These are phyloP conservation scores for Serripes groenlandicus DNA, from an alignment of 2,888 invertebrate genomes.

Conservation along the genomic window DNA sequence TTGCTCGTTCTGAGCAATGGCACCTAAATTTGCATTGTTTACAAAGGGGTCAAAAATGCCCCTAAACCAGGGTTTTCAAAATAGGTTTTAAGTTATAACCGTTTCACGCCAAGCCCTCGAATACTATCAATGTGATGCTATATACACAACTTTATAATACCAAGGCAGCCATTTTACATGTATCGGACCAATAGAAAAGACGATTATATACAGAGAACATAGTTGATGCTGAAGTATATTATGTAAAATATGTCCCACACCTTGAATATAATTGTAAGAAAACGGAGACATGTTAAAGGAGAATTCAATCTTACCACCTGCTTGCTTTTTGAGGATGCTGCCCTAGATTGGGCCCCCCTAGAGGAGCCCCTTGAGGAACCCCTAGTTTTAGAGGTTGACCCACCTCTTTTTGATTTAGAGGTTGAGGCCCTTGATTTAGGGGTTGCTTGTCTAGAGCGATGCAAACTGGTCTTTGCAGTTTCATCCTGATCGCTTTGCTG, in stretches of 20 bases:
- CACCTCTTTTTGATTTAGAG: slow-evolving; percentile 43
- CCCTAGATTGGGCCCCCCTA: slow-evolving; percentile 2
- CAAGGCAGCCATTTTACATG: too few species aligned
- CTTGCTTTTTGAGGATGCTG: slow-evolving; percentile 2
- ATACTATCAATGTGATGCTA: too few species aligned
- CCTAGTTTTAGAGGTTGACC: slow-evolving; percentile 46
- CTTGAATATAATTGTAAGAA: neutral
- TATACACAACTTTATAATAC: too few species aligned
- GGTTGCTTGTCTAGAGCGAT: slow-evolving; percentile 21
- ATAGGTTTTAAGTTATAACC: too few species aligned
- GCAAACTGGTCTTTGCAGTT: slow-evolving; percentile 10
- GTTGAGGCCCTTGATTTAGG: slow-evolving; percentile 33
- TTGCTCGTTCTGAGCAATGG: too few species aligned
- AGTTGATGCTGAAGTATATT: too few species aligned
- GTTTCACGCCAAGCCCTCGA: too few species aligned
- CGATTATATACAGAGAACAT: too few species aligned
- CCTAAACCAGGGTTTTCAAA: too few species aligned
- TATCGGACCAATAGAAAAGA: too few species aligned
- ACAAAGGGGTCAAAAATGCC: too few species aligned
- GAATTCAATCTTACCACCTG: slow-evolving; percentile 24
- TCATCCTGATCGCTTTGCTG: slow-evolving; percentile 17
- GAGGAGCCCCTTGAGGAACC: slow-evolving; percentile 42
- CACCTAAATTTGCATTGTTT: too few species aligned
- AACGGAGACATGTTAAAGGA: slow-evolving; percentile 13
- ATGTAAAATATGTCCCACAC: neutral